Evolutionary conservation across 2,113 vertebrate species (phyloP).

Genomic region (Syrmaticus mikado): DNA sequence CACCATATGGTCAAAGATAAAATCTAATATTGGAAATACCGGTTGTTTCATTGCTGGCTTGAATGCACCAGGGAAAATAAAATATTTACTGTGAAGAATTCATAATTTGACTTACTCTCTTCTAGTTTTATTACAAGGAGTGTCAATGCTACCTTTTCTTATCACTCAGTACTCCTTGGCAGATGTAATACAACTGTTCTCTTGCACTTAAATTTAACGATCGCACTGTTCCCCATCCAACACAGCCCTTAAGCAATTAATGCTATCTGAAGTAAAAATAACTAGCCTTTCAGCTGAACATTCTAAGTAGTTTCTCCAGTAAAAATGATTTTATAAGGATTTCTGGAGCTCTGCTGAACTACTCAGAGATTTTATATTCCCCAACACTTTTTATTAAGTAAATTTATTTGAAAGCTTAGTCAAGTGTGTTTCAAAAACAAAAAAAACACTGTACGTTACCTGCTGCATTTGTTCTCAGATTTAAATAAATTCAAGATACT

Average conservation of each 20-base stretch:
- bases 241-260: conserved; percentile 5
- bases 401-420: neutral
- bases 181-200: neutral
- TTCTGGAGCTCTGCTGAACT: neutral
- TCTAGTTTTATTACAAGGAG: conserved; percentile 6
- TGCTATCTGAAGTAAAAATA: neutral
- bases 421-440: neutral
- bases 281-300: neutral
- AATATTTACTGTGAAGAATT: conserved; percentile 45
- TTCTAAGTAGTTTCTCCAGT: neutral
- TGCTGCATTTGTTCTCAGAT: neutral
- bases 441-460: neutral
- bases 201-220: conserved; percentile 20
- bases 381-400: neutral
- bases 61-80: conserved; percentile 27
- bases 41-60: conserved; percentile 42
- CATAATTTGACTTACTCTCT: conserved; percentile 30
- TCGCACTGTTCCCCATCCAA: neutral
- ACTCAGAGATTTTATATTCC: neutral
- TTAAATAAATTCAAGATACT: neutral
- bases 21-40: conserved; percentile 58
- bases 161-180: conserved; percentile 15
- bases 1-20: conserved; percentile 53
- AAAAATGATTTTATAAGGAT: neutral
- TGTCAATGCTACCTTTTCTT: conserved; percentile 1